These are phyloP conservation scores for Ascidia mentula DNA, from an alignment of 23 tunicate species.

Conservation along the genomic window DNA sequence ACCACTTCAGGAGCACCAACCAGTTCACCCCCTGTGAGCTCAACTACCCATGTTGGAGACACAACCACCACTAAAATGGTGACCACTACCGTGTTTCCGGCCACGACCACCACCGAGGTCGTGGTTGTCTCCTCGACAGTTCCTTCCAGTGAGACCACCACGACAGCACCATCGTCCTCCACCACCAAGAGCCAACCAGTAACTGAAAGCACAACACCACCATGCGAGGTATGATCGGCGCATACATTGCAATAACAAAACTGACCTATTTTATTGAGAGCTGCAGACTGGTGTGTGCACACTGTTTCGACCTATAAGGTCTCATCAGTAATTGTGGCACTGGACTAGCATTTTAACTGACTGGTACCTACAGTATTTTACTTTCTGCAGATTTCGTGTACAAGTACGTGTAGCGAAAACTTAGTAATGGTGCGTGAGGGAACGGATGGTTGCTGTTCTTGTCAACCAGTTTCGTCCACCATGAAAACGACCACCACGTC, in stretches of 20 bases:
- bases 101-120: conserved; percentile 50
- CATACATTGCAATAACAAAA: no score
- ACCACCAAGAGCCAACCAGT: not conserved
- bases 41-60: not conserved
- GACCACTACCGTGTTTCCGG: conserved; percentile 50
- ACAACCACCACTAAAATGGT: not conserved
- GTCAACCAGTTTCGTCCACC: conserved; percentile 29
- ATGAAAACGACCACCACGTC: conserved; percentile 30
- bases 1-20: not conserved
- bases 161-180: not conserved
- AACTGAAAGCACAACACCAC: not conserved
- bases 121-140: conserved; percentile 25
- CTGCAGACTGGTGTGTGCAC: no score
- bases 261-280: no score
- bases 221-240: not conserved
- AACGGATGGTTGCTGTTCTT: conserved; percentile 48
- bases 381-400: conserved; percentile 42
- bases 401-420: conserved; percentile 25
- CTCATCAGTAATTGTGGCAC: no score
- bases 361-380: no score
- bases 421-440: conserved; percentile 42
- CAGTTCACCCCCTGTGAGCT: no score
- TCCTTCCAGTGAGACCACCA: conserved; percentile 2
- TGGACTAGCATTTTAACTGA: no score
- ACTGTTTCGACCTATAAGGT: no score